phyloP scores from a whole-genome alignment of 1,140 invertebrate genomes.

The Sitobion miscanthi region DNA sequence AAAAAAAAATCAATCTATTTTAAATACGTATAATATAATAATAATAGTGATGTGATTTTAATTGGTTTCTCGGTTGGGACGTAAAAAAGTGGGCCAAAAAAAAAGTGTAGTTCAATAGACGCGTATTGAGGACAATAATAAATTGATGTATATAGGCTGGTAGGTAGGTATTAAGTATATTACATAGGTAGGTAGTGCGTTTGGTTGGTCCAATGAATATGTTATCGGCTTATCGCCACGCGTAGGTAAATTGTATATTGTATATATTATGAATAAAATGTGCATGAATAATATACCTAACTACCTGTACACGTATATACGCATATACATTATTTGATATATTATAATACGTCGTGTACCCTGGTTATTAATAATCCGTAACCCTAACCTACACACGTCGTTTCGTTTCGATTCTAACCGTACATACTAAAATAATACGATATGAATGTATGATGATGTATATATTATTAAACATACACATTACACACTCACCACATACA shows the following conservation, averaged over 20 bases:
- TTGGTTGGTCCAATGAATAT: background rate
- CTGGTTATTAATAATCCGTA: constrained; percentile 51
- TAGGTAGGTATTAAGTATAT: background rate
- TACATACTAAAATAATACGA: constrained; percentile 10
- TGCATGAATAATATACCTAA: background rate
- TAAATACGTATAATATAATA: background rate
- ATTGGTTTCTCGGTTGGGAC: constrained; percentile 30
- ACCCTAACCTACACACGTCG: constrained; percentile 50
- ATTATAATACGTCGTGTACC: background rate
- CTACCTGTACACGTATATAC: background rate
- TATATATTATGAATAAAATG: background rate
- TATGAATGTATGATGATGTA: background rate
- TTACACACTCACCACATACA: background rate
- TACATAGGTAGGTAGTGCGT: background rate
- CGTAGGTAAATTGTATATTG: background rate
- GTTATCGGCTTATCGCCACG: background rate
- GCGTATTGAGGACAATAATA: constrained; percentile 50
- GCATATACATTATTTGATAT: background rate
- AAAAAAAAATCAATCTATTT: background rate
- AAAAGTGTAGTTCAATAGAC: constrained; percentile 46
- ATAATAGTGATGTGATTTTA: constrained; percentile 8
- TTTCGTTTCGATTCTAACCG: constrained; percentile 37
- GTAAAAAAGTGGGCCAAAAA: constrained; percentile 30
- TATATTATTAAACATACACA: constrained; percentile 18
- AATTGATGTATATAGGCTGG: constrained; percentile 14